Conservation (phyloP, 2,888 invertebrate species). For the Gandaritis pyraliata region DNA sequence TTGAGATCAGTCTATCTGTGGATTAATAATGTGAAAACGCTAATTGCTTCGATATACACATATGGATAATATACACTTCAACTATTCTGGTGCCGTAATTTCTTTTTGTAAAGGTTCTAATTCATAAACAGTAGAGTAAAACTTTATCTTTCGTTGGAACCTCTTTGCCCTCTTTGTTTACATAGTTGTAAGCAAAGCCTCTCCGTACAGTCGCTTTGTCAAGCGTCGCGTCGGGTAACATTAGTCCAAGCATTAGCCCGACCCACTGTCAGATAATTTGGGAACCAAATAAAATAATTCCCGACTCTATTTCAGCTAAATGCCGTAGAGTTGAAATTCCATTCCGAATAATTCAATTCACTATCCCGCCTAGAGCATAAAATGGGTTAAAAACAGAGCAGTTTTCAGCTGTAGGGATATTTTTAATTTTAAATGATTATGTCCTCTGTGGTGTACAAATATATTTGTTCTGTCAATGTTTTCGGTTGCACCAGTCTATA, state of each 20-base stretch:
- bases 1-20: too few relatives aligned
- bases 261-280: conserved; percentile 77
- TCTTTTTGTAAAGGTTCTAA: neutral
- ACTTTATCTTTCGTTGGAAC: conserved; percentile 68
- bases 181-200: conserved; percentile 75
- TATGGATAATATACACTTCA: neutral
- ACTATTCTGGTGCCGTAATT: neutral
- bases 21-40: too few relatives aligned
- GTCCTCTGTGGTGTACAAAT: neutral
- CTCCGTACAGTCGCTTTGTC: conserved; percentile 82
- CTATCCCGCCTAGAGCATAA: conserved; percentile 16
- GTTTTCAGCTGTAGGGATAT: neutral
- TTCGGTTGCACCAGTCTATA: too few relatives aligned
- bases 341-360: conserved; percentile 26
- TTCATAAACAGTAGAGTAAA: conserved; percentile 52
- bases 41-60: too few relatives aligned
- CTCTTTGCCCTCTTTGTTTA: conserved; percentile 75
- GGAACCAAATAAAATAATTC: conserved; percentile 74
- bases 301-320: conserved; percentile 55
- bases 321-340: conserved; percentile 42
- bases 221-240: conserved; percentile 76
- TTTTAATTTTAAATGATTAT: conserved; percentile 1
- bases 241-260: conserved; percentile 80
- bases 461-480: neutral
- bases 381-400: conserved; percentile 14